Conservation (phyloP, 2,888 invertebrate species). For the Trachelus iudaicus region DNA sequence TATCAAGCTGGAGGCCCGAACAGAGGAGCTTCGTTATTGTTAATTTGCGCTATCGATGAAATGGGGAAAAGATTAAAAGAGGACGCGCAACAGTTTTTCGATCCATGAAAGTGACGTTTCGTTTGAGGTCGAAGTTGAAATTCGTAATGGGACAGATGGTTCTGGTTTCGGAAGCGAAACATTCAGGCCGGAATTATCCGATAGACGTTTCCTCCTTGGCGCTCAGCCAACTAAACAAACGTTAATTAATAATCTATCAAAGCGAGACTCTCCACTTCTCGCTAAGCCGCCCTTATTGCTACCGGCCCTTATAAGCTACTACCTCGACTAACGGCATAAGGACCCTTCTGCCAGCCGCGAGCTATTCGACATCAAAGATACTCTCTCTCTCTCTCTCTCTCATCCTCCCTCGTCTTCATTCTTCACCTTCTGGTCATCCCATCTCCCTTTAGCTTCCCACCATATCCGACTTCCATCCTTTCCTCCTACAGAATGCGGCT, state of each 20-base stretch:
- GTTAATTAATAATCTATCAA: conserved; percentile 35
- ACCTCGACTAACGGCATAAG: neutral
- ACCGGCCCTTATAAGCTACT: neutral
- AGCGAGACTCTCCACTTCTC: conserved; percentile 12
- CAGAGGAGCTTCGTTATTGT: no score
- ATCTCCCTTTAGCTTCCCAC: neutral
- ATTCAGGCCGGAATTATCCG: conserved; percentile 21
- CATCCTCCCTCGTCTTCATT: neutral
- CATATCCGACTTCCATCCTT: neutral
- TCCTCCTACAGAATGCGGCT: neutral
- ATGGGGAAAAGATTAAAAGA: neutral
- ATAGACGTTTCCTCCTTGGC: conserved; percentile 26
- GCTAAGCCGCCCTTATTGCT: conserved; percentile 5
- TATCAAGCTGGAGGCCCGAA: no score
- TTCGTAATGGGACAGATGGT: no score
- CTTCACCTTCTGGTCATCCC: neutral
- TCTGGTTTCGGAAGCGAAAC: neutral
- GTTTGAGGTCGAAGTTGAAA: no score
- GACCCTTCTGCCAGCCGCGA: neutral
- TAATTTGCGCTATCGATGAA: no score
- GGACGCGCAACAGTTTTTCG: neutral
- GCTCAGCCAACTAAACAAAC: conserved; percentile 28
- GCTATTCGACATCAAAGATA: neutral
- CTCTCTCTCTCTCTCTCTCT: neutral
- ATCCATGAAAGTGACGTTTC: neutral